Evolutionary conservation across 2,797 vertebrate genomes (phyloP).

Genomic region (Prionace glauca): DNA sequence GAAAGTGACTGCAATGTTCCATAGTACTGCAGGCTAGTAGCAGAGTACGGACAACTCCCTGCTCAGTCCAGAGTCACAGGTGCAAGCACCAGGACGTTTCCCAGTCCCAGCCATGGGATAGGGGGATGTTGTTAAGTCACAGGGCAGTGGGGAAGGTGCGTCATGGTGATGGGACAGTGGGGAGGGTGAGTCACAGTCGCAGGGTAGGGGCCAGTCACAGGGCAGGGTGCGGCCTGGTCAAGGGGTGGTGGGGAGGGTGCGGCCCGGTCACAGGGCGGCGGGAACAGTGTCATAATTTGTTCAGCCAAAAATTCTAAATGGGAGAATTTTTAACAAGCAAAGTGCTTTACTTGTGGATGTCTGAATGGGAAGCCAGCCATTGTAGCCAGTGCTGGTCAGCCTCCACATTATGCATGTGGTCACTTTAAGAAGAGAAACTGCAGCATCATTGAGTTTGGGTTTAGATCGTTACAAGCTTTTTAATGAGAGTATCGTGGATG

Average conservation of each 20-base stretch:
- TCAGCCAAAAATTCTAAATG: neutral
- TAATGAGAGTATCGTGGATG: neutral
- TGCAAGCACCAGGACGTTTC: neutral
- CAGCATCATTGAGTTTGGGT: neutral
- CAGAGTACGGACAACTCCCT: neutral
- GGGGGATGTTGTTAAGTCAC: neutral
- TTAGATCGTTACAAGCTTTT: neutral
- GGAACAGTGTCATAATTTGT: neutral
- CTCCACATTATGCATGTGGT: neutral
- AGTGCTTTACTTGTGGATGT: neutral
- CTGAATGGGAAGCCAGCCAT: neutral
- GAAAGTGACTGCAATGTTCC: neutral
- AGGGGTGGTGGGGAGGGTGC: too few species aligned
- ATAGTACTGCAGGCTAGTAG: neutral
- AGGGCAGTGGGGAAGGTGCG: too few species aligned
- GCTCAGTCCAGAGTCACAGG: neutral
- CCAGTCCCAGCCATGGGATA: too few species aligned
- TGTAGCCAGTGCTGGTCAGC: neutral
- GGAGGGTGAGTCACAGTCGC: too few species aligned
- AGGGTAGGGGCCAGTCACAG: too few species aligned
- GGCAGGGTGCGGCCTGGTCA: too few species aligned
- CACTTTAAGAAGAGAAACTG: neutral
- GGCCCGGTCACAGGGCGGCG: too few species aligned
- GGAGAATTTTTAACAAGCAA: neutral
- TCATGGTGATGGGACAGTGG: too few species aligned